Evolutionary conservation across 2,888 invertebrate genomes (phyloP).

Genomic region (Lasioglossum malachurum): DNA sequence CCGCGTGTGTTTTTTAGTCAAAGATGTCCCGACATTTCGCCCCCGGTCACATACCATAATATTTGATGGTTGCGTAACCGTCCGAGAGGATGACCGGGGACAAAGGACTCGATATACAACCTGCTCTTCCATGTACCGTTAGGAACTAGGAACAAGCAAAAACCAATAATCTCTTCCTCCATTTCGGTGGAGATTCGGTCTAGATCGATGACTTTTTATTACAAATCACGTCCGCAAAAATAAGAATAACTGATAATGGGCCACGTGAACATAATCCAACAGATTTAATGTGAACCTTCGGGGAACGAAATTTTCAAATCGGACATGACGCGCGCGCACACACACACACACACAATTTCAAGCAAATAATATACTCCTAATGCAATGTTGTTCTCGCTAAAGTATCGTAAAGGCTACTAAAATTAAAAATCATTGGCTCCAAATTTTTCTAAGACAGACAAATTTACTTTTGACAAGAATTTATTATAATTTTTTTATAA

Average conservation of each 20-base stretch:
- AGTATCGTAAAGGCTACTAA: not conserved
- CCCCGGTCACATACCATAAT: constrained; percentile 7
- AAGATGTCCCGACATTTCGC: constrained; percentile 1
- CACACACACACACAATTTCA: too few species aligned
- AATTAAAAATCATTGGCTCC: not conserved
- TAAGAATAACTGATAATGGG: not conserved
- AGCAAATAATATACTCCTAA: not conserved
- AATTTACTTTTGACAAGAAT: not conserved
- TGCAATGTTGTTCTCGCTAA: not conserved
- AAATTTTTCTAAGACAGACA: not conserved
- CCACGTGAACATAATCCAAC: not conserved
- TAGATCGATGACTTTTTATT: not conserved
- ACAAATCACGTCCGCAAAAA: not conserved
- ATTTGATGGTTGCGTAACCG: constrained; percentile 28
- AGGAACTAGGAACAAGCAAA: not conserved
- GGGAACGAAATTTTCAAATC: not conserved
- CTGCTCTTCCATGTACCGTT: not conserved
- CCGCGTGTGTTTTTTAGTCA: constrained; percentile 16
- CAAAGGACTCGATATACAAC: not conserved
- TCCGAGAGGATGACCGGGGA: not conserved
- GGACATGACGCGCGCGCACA: not conserved
- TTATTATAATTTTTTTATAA: not conserved
- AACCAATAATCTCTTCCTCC: not conserved
- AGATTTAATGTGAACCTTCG: not conserved
- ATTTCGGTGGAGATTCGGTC: not conserved